Conservation (phyloP, 2,797 vertebrate genomes). For the Peromyscus melanophrys region DNA sequence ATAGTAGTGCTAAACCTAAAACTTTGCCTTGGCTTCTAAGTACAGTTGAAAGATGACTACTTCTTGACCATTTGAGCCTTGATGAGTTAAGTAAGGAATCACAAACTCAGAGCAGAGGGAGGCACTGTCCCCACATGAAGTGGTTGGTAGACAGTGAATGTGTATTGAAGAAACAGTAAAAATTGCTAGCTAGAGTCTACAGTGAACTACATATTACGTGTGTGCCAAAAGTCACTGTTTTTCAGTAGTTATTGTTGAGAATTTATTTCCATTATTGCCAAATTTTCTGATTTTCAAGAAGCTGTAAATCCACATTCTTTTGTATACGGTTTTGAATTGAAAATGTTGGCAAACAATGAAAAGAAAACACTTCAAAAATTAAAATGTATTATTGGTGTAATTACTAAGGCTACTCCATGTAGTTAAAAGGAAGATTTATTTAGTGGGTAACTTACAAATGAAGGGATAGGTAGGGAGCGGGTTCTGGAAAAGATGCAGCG, state of each 20-base stretch:
- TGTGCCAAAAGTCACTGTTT: not conserved
- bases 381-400: not conserved
- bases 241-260: not conserved
- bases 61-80: not conserved
- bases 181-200: not conserved
- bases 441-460: too few relatives aligned
- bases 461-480: too few relatives aligned
- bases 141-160: not conserved
- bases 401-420: too few relatives aligned
- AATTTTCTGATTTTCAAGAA: slow-evolving; percentile 45
- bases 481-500: too few relatives aligned
- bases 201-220: not conserved
- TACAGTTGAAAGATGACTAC: not conserved
- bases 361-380: not conserved
- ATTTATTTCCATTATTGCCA: not conserved
- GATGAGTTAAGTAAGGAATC: not conserved
- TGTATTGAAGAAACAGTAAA: not conserved
- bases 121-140: not conserved
- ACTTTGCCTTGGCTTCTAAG: slow-evolving; percentile 19
- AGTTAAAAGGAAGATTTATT: too few relatives aligned
- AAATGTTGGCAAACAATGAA: slow-evolving; percentile 7
- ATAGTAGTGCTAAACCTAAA: not conserved
- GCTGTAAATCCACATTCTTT: not conserved
- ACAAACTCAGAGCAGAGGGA: slow-evolving; percentile 1
- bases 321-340: not conserved